Base-by-base conservation (phyloP, 64 coral and sea anemone species). In the Acropora yongei region DNA sequence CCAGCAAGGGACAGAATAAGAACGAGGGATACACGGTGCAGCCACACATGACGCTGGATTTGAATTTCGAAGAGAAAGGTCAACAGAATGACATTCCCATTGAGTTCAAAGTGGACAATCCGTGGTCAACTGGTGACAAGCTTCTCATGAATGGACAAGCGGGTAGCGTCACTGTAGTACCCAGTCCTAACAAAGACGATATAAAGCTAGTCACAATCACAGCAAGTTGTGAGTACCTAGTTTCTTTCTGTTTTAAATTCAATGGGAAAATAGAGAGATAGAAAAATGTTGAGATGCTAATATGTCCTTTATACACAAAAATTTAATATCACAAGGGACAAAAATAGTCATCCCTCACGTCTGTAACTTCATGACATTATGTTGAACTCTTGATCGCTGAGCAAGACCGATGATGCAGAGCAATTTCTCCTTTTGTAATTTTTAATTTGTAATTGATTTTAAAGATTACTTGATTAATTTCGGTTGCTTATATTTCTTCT, bases 51-150 rank as follows among this genome's bases (percentile, higher is more conserved):
- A 96, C 94, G 4, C 57, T 99, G 57, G 90, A 99, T 40, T 68
- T 99, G 43, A 96, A 95, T 57, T 99, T 91, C 61, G 89, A 96
- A 51, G 97, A 96, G 63, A 99, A 99, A 80, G 94, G 94, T 55
- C 91, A 93, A 13, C 96, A 91, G 30, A 96, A 96, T 67, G 96
- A 99, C 30, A 87, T 99, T 19, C 97, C 97, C 2, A 95, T 99
- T 12, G 84, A 92, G 41, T 99, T 99, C 55, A 85, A 84, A 77
- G 97, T 93, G 4, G 91, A 91, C 57, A 92, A 99, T 77, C 91
- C 94, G 20, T 80, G 78, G 76, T 43, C 83, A 10, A 90, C 89
- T 57, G 71, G 86, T n/a, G 89, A 96, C 77, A 82, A 88, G 68
- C 77, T 99, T 11, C 80, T 93, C 41, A 93, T 96, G 14, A 99